Conservation (phyloP, 2,797 vertebrate genomes). For the Dendrocincla fuliginosa region DNA sequence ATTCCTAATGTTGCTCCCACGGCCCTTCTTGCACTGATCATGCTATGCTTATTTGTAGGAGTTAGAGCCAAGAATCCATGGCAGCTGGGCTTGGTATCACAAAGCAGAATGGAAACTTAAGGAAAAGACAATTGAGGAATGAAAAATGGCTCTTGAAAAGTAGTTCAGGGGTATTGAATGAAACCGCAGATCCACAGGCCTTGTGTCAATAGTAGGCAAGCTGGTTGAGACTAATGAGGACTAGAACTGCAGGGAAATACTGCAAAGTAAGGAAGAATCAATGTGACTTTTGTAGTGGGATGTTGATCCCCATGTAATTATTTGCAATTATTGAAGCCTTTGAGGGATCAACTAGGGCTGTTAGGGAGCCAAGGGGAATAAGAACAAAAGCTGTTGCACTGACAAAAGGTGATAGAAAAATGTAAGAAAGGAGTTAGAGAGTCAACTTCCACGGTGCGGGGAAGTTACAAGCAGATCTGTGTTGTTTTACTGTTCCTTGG, state of each 20-base stretch:
- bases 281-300: background rate
- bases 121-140: background rate
- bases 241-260: background rate
- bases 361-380: background rate
- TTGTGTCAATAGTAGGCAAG: background rate
- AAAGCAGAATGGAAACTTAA: background rate
- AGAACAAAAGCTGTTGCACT: background rate
- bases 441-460: background rate
- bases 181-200: background rate
- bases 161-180: background rate
- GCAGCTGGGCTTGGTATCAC: background rate
- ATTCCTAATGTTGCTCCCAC: background rate
- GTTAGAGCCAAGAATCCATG: background rate
- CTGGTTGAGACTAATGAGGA: background rate
- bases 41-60: fast-evolving
- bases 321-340: background rate
- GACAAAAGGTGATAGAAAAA: background rate
- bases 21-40: background rate
- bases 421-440: background rate
- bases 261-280: background rate
- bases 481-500: background rate
- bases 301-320: background rate
- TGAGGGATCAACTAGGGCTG: background rate
- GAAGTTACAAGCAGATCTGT: background rate
- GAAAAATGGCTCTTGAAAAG: background rate